phyloP scores from a whole-genome alignment of 2,888 invertebrate genomes.

The Conops quadrifasciatus region DNA sequence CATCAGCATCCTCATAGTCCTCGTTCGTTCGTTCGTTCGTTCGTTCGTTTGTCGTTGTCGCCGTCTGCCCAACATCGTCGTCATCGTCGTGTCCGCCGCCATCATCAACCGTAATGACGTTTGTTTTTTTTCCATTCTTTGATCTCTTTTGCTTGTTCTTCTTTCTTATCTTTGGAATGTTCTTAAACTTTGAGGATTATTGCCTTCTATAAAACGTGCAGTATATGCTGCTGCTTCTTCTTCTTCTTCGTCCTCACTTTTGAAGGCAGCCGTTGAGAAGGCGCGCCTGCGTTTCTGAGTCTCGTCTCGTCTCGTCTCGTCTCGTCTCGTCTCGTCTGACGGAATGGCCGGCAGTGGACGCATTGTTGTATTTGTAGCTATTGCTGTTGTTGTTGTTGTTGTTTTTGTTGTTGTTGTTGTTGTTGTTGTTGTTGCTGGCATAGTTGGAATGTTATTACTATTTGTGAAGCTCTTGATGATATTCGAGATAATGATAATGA shows the following conservation, averaged over 20 bases:
- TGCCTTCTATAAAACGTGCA: constrained; percentile 57
- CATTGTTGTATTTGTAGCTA: too few relatives aligned
- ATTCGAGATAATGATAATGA: too few relatives aligned
- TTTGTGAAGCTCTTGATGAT: too few relatives aligned
- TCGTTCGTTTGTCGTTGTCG: not conserved
- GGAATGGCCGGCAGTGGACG: too few relatives aligned
- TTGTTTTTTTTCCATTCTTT: not conserved
- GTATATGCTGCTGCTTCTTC: constrained; percentile 26
- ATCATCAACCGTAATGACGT: not conserved
- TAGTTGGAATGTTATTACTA: too few relatives aligned
- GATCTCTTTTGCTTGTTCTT: constrained; percentile 14
- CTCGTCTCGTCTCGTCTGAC: too few relatives aligned
- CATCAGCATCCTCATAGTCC: constrained; percentile 6
- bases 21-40: not conserved
- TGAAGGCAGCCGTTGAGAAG: too few relatives aligned
- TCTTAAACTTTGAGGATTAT: constrained; percentile 61
- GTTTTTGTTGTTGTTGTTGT: too few relatives aligned
- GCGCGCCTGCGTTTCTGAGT: too few relatives aligned
- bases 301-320: too few relatives aligned
- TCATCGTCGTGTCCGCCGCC: constrained; percentile 5
- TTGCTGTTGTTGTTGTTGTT: too few relatives aligned
- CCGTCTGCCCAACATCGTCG: constrained; percentile 13
- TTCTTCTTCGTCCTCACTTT: not conserved
- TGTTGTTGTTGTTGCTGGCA: too few relatives aligned
- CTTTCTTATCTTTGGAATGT: constrained; percentile 58